phyloP scores from a whole-genome alignment of 1,140 invertebrate species.

The Dicyema japonicum region DNA sequence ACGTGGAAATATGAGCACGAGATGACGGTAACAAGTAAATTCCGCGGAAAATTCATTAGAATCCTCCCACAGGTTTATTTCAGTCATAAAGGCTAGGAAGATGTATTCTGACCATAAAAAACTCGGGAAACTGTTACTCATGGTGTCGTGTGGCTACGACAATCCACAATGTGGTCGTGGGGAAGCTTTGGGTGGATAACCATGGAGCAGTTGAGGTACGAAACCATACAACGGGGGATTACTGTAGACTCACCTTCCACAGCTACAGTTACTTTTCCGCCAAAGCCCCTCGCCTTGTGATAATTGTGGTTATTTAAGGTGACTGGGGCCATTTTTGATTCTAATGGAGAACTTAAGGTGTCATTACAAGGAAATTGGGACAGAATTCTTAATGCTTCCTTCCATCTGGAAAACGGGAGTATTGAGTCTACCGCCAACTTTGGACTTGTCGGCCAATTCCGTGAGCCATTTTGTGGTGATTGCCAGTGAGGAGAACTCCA shows the following conservation, averaged over 20 bases:
- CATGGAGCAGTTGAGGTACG: constrained; percentile 90
- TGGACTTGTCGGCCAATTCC: too few relatives aligned
- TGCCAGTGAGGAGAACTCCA: too few relatives aligned
- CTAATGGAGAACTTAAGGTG: too few relatives aligned
- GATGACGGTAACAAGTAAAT: constrained; percentile 89
- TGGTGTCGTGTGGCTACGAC: constrained; percentile 93
- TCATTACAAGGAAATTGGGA: too few relatives aligned
- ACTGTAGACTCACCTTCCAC: constrained; percentile 55
- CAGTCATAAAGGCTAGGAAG: too few relatives aligned
- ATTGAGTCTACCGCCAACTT: too few relatives aligned
- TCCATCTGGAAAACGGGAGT: too few relatives aligned
- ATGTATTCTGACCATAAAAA: constrained; percentile 14
- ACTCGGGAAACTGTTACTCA: constrained; percentile 48
- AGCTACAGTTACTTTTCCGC: constrained; percentile 89
- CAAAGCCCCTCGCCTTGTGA: constrained; percentile 58
- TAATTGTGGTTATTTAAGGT: too few relatives aligned
- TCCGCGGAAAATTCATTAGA: constrained; percentile 70
- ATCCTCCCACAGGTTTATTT: constrained; percentile 27
- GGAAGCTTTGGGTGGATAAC: constrained; percentile 93
- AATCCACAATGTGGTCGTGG: constrained; percentile 94
- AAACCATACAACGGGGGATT: constrained; percentile 45
- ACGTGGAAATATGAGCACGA: constrained; percentile 80
- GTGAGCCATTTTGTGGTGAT: too few relatives aligned
- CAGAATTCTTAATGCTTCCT: too few relatives aligned
- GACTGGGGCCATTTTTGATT: too few relatives aligned